Evolutionary conservation across 2,888 invertebrate genomes (phyloP).

Genomic region (Eurytoma adleriae): DNA sequence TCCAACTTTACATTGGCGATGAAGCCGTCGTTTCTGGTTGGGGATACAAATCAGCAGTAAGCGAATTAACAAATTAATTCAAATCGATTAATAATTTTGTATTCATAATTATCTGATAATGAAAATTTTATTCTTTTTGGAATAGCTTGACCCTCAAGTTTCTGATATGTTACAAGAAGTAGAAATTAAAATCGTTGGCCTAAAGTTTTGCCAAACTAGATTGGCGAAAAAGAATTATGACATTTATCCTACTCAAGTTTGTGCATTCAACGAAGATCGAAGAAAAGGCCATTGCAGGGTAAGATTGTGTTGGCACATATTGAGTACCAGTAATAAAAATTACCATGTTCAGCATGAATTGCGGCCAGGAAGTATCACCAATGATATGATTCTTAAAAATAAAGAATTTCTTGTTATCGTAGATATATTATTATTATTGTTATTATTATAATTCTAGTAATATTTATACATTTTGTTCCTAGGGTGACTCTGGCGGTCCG

Average conservation of each 20-base stretch:
- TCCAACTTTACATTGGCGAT: background rate
- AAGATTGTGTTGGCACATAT: too few species aligned
- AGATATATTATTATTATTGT: too few species aligned
- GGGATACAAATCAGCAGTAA: too few species aligned
- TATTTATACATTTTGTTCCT: background rate
- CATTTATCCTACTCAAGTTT: background rate
- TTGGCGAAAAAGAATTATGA: background rate
- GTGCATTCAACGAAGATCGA: background rate
- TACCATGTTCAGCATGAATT: too few species aligned
- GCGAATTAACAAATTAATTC: too few species aligned
- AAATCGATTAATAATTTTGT: background rate
- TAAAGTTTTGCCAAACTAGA: background rate
- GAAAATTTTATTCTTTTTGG: too few species aligned
- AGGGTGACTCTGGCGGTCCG: constrained; percentile 46
- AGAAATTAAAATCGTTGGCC: background rate
- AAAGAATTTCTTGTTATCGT: too few species aligned
- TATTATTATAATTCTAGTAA: too few species aligned
- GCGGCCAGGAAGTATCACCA: too few species aligned
- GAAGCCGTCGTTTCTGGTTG: constrained; percentile 26
- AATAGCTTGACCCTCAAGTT: too few species aligned
- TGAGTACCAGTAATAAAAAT: too few species aligned
- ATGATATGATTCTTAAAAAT: too few species aligned
- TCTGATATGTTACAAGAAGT: constrained; percentile 3
- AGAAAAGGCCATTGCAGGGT: background rate
- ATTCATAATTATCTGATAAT: background rate